Base-by-base conservation (phyloP, 2,888 invertebrate genomes). In the Macroteleia sp. region DNA sequence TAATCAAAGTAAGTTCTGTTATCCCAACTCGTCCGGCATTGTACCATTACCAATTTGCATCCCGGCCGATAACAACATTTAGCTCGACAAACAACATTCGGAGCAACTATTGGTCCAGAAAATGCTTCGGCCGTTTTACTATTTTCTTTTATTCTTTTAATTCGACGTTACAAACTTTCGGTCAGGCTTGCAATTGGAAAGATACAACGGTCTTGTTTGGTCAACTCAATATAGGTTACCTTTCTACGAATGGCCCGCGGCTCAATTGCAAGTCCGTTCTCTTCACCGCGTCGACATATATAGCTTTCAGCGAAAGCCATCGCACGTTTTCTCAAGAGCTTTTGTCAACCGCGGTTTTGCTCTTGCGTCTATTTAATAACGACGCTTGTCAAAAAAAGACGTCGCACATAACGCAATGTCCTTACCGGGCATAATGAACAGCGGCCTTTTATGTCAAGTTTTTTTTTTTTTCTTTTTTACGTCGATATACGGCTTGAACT, bases 1-100 rank as follows among this genome's bases (percentile, higher is more conserved):
- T 73, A 66, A 64, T 79, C 80, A 81, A 83, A 79, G 62, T 79
- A 80, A 78, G 61, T 81, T 28, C 42, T 42, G 19, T 19, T 12
- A n/a, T 30, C 10, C 9, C 41, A 14, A 25, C 9, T 28, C 39
- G 44, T 62, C 57, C 54, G 48, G 69, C 66, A 44, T 59, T 19
- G n/a, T n/a, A n/a, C 66, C 59, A 50, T 6, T 41, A 34, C 54
- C 48, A 66, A 62, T 52, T 54, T 32, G 41, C 69, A 32, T 56
- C 14, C 36, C 42, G 59, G 20, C 62, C 32, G 32, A 54, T 36
- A 36, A 54, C 54, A 34, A 52, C 20, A 12, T 39, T 19, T 17
- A 32, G 17, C 52, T 22, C 44, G 28, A 19, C 6, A 44, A 25
- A 25, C 3, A 5, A 5, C 25, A 25, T 25, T 25, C 44, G 0